Base-by-base conservation (phyloP, 2,888 invertebrate species). In the Therioaphis trifolii region DNA sequence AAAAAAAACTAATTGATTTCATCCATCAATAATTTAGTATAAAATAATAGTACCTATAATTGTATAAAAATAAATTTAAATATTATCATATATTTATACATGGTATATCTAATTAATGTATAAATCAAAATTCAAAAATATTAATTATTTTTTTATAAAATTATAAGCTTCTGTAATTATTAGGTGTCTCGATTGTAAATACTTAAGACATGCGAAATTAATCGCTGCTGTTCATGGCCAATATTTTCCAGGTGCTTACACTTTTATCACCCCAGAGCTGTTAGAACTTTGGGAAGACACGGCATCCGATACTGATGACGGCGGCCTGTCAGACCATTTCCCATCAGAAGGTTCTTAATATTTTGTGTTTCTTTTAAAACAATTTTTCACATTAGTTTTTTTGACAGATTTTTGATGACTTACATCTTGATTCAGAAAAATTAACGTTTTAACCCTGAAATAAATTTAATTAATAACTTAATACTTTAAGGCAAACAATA, bases 301-400 rank as follows among this genome's bases (percentile, higher is more conserved):
- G 82, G 72, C 82, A 49, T 82, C 82, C 21, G 91, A 91, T 55
- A 91, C 89, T 87, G 92, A 90, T 86, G 92, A 93, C 68, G 92
- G 92, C 88, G 93, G 93, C 86, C 88, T 92, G 85, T 90, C 91
- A 86, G 92, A 93, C 87, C 91, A 91, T 86, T 92, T 92, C 89
- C 92, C 92, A 27, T 88, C 88, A 15, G 86, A 85, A 85, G 84
- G 79, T 82, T 72, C 74, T 75, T 40, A 68, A 71, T 27, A 69
- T 69, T 77, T 55, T 55, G 11, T 68, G 43, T 78, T 78, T 82
- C 78, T 63, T 74, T 72, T 61, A 12, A 82, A 74, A 82, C 29
- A 74, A 72, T 24, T 82, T 72, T 80, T 82, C 63, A 35, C 21
- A 66, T 35, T 68, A 29, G 24, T 40, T 82, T 40, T 82, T 63